Base-by-base conservation (phyloP, 1,140 invertebrate genomes). In the Drosophila mojavensis region DNA sequence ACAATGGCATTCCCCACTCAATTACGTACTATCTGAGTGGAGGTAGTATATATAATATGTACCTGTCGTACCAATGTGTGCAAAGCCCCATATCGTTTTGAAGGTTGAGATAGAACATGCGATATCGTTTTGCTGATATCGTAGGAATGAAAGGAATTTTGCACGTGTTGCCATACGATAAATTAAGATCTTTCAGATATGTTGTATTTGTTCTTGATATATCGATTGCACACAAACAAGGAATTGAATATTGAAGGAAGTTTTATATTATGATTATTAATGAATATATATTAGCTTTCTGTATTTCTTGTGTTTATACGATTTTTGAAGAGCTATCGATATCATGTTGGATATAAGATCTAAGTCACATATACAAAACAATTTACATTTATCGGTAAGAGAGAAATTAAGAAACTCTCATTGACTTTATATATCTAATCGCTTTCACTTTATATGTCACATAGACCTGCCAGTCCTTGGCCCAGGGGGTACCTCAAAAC, bases 1-100 rank as follows among this genome's bases (percentile, higher is more conserved):
- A 33, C 70, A 43, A 68, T 43, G 70, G 70, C 56, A 73, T 73
- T 73, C 70, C 70, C 70, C 70, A 73, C 56, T 61, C 70, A 73
- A 73, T 73, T 68, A 68, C 56, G 70, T 68, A 61, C 50, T 68
- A 68, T 73, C 70, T 67, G 59, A 33, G 28, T 39, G 3, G 10
- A 11, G 11, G 36, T 39, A 41, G 33, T 24, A 30, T 15, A 17
- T n/a, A 39, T 39, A 39, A 39, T 43, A 9, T 51, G 33, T 55
- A n/a, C 51, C 43, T 47, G 17, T 47, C 43, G n/a, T 47, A 20
- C 26, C 7, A n/a, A 17, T 30, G 33, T 39, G 56, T 68, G 30
- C 43, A 20, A 60, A 54, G 39, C 30, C 28, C 67, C 60, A 62
- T 69, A 54, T 36, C 36, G 20, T 3, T 15, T 24, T 24, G 68